A percentile compares a stretch with the other conserved stretches of the same genome.
Evolutionary conservation across 2,888 invertebrate genomes (phyloP).

Genomic region (Patella pellucida): DNA sequence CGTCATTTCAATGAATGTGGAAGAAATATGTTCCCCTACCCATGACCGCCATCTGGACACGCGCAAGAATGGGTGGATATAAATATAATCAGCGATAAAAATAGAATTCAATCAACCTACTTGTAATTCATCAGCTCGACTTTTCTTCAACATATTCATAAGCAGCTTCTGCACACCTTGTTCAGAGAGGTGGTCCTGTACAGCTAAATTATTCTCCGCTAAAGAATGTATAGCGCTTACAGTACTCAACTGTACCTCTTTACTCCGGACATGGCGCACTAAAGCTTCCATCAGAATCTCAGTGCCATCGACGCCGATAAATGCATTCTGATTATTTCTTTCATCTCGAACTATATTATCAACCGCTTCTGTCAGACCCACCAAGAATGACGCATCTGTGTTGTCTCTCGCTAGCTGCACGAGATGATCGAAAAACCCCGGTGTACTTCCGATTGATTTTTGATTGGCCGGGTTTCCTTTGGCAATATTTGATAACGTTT

Average conservation of each 20-base stretch:
- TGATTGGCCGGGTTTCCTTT: conserved; percentile 52
- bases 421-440: conserved; percentile 26
- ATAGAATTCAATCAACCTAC: not conserved
- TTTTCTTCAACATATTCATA: conserved; percentile 62
- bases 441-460: conserved; percentile 48
- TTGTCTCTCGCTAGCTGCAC: conserved; percentile 55
- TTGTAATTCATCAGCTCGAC: conserved; percentile 40
- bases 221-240: conserved; percentile 65
- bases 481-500: conserved; percentile 61
- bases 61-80: too few species aligned
- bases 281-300: conserved; percentile 52
- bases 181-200: conserved; percentile 59
- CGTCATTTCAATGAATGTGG: too few species aligned
- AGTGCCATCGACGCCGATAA: conserved; percentile 61
- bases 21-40: too few species aligned
- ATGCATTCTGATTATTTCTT: conserved; percentile 58
- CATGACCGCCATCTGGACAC: too few species aligned
- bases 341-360: conserved; percentile 53
- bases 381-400: conserved; percentile 44
- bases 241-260: conserved; percentile 65
- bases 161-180: conserved; percentile 63
- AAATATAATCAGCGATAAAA: too few species aligned
- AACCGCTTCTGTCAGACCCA: conserved; percentile 58
- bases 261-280: conserved; percentile 47
- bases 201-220: conserved; percentile 60